These are phyloP conservation scores for Brachionus koreanus DNA, from an alignment of 1,140 invertebrate species.

Conservation along the genomic window DNA sequence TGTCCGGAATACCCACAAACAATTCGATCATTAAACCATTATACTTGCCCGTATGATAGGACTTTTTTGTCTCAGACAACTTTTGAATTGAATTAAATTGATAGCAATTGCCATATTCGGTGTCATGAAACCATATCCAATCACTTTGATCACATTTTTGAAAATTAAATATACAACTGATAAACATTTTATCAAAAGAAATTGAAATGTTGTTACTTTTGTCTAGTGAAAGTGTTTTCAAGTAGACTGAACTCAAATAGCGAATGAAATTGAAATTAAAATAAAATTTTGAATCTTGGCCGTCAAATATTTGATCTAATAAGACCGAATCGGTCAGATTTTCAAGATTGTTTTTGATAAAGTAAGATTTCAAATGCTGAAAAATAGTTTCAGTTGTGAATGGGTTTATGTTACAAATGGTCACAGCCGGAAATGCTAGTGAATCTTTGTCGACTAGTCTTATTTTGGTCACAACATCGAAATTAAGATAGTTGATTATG, in stretches of 20 bases:
- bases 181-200: not conserved
- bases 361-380: not conserved
- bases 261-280: not conserved
- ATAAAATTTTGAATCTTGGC: not conserved
- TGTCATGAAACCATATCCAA: not conserved
- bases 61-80: not conserved
- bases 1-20: not conserved
- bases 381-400: not conserved
- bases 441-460: not conserved
- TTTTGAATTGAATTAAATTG: not conserved
- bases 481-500: not conserved
- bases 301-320: not conserved
- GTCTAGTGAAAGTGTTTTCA: not conserved
- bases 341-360: not conserved
- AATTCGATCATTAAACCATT: not conserved
- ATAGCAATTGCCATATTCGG: not conserved
- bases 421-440: not conserved
- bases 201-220: not conserved
- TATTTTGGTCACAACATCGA: not conserved
- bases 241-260: not conserved
- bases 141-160: not conserved
- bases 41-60: not conserved
- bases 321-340: too few species aligned
- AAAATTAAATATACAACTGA: not conserved
- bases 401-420: not conserved